Conservation (phyloP, 2,888 invertebrate genomes). For the Pardosa pseudoannulata region DNA sequence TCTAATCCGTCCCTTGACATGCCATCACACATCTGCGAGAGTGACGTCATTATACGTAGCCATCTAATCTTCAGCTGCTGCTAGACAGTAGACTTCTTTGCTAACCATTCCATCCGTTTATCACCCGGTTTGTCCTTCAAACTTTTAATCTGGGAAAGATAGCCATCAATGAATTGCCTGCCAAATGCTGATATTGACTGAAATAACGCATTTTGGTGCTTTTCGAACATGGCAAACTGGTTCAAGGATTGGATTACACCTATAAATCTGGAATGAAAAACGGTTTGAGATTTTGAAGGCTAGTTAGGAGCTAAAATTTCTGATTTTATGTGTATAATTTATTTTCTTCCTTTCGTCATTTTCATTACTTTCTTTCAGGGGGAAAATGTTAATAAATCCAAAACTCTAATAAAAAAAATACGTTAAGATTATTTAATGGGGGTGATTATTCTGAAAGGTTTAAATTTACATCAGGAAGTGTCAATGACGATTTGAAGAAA, state of each 20-base stretch:
- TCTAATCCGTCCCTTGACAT: constrained; percentile 8
- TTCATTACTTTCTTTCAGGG: too few relatives aligned
- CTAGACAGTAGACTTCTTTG: neutral
- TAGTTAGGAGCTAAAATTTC: constrained; percentile 1
- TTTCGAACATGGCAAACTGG: neutral
- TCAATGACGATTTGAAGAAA: too few relatives aligned
- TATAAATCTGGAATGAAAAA: constrained; percentile 30
- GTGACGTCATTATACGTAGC: neutral
- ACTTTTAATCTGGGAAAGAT: neutral
- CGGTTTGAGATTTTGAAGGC: constrained; percentile 23
- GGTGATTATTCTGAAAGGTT: too few relatives aligned
- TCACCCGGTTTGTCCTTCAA: neutral
- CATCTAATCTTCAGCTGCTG: neutral
- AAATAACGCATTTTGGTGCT: neutral
- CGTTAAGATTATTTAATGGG: too few relatives aligned
- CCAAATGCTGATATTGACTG: neutral
- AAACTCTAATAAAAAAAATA: too few relatives aligned
- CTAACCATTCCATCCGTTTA: neutral
- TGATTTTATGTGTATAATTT: too few relatives aligned
- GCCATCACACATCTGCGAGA: neutral
- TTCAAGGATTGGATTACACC: constrained; percentile 46
- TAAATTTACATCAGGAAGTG: too few relatives aligned
- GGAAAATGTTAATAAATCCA: too few relatives aligned
- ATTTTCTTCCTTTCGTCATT: too few relatives aligned
- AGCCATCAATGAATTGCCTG: neutral